Evolutionary conservation across 2,113 vertebrate genomes (phyloP), one percentile per base, ranked within the genome.

Genomic region (Oreocharis arfaki): DNA sequence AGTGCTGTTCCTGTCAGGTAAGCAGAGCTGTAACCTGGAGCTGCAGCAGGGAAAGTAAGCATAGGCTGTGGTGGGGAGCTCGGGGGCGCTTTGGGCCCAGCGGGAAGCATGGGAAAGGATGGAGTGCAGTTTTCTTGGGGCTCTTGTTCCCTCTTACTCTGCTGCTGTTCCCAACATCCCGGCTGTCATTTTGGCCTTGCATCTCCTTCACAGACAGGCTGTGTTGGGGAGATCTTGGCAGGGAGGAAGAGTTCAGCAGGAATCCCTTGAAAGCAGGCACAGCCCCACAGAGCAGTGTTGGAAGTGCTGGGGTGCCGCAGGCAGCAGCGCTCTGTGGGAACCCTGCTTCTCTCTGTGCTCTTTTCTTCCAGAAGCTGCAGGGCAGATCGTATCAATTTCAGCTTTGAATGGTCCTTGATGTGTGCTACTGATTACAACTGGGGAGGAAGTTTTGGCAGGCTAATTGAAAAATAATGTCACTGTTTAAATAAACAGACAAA

Each of bases 11-110:
- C 42, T 52, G 30, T 23, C 8, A 1, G 33, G 16, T 28, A 4
- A 56, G 39, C 0, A 1, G 23, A 75, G 70, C 67, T 71, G 55
- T 49, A 37, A 27, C 47, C 61, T 16, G 10, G 37, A 41, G 33
- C 80, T 57, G 59, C 42, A 49, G 82, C 46, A 61, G 20, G 0
- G 4, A 30, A 17, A 59, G 42, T 4, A 3, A 61, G 68, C 1
- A 3, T 12, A 27, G 50, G 50, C 49, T 74, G 67, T 22, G 35
- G 4, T 28, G 52, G 37, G 63, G 46, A 78, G 39, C 69, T 46
- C 6, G 1, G 75, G 18, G n/a, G 6, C 26, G 1, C 37, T 47
- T 41, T 1, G 5, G 17, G 35, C 19, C 15, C 64, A 1, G 0
- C 57, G 68, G 47, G 70, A 33, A 52, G 52, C 33, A 10, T 27